Evolutionary conservation across 2,888 invertebrate species (phyloP), one percentile per base, ranked within the genome.

Genomic region (Torymus auratus): DNA sequence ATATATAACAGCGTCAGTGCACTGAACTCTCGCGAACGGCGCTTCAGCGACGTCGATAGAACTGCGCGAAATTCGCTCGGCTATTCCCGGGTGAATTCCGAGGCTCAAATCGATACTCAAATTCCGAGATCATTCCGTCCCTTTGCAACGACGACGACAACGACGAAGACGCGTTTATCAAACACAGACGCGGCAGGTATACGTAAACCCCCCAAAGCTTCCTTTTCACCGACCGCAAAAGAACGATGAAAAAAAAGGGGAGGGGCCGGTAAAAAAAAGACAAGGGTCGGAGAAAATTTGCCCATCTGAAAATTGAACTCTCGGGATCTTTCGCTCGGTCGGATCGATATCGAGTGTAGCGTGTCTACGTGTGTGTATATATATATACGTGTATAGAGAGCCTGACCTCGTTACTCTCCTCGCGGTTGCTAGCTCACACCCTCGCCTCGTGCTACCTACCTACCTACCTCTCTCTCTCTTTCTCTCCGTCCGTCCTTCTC

Each of bases 371-470:
- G 41, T 28, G 7, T 41, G 41, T 41, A 10, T 41, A 15, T 41
- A 17, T 52, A 28, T 17, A 23, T 65, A 60, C 55, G n/a, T 17
- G 17, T 72, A 56, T 71, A 71, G 65, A 71, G 68, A 62, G 72
- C 61, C 62, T 73, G 78, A 79, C 73, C 78, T 73, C 78, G 62
- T 79, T 79, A 62, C 17, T 69, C 55, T 71, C 56, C 76, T 60
- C 73, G 78, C 62, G 50, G 78, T 73, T 64, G 68, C 68, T 69
- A 68, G 62, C 68, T 69, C 78, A 62, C 78, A 79, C 78, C 78
- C 78, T 69, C 73, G 67, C 78, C 62, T 60, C 67, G n/a, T 62
- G 55, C 69, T 23, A 23, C 23, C 56, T 52, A 60, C 11, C 41
- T 28, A 14, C 28, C 55, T 55, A 4, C 2, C 55, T 61, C 61